Percentiles rank a stretch among this genome's conserved stretches.
Evolutionary conservation across 2,113 vertebrate species (phyloP).

Genomic region (Rhabdomys dilectus): DNA sequence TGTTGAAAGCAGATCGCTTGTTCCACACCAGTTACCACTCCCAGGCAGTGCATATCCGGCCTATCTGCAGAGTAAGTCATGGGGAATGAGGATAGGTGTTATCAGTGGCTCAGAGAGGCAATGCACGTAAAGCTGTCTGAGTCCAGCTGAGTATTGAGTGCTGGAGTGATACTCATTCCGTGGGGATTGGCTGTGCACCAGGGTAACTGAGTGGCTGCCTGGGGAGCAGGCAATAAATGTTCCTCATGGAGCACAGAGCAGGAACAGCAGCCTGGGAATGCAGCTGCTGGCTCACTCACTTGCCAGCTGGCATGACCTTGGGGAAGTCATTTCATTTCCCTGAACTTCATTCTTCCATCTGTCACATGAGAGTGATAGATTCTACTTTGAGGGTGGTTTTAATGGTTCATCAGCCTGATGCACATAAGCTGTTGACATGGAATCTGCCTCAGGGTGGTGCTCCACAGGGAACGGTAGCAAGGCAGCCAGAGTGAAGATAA

Average conservation of each 20-base stretch:
- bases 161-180: neutral
- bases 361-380: neutral
- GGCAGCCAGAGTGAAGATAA: neutral
- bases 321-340: slow-evolving; percentile 6
- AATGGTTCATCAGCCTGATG: neutral
- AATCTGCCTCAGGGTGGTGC: neutral
- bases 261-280: neutral
- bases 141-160: neutral
- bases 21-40: slow-evolving; percentile 99
- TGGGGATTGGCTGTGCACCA: neutral
- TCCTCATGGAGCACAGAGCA: neutral
- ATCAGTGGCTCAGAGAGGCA: neutral
- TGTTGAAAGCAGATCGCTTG: slow-evolving; percentile 96
- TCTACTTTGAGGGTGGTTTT: neutral
- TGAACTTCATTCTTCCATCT: neutral
- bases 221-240: neutral
- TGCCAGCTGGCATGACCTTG: slow-evolving; percentile 40
- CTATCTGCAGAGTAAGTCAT: slow-evolving; percentile 91
- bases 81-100: neutral
- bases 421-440: neutral
- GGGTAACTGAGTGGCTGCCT: neutral
- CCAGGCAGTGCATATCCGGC: slow-evolving; percentile 96
- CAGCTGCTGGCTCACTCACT: neutral
- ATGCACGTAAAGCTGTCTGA: neutral
- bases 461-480: neutral